Evolutionary conservation across 1,140 invertebrate species (phyloP).

Genomic region (Marisa cornuarietis): DNA sequence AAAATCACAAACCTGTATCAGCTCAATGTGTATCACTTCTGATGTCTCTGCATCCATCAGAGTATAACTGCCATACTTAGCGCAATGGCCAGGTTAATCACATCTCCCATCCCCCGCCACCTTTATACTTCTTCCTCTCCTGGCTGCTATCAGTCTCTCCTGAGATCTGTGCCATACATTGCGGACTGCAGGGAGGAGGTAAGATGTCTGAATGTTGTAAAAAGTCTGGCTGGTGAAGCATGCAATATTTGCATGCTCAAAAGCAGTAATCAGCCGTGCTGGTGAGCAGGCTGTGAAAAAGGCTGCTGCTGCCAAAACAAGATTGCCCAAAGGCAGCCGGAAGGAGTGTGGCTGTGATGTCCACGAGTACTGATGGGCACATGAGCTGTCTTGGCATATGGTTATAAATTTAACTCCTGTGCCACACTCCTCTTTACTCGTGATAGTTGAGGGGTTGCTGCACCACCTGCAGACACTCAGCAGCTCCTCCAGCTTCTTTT

Average conservation of each 20-base stretch:
- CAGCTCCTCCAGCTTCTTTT: too few relatives aligned
- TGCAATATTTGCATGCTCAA: too few relatives aligned
- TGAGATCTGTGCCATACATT: neutral
- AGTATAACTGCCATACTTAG: too few relatives aligned
- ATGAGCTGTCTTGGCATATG: neutral
- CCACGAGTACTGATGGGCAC: neutral
- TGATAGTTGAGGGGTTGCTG: neutral
- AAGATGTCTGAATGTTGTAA: neutral
- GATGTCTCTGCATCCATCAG: too few relatives aligned
- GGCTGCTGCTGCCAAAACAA: slow-evolving; percentile 6
- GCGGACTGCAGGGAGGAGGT: neutral
- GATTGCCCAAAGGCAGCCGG: neutral
- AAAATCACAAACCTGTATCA: too few relatives aligned
- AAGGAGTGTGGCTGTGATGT: neutral
- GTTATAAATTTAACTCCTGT: neutral
- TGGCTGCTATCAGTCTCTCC: too few relatives aligned
- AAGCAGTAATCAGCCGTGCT: neutral
- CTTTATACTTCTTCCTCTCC: too few relatives aligned
- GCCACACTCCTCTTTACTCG: neutral
- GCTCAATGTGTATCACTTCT: too few relatives aligned
- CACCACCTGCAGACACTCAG: neutral
- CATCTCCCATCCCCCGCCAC: too few relatives aligned
- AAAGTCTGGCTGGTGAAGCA: neutral
- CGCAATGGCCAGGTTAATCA: too few relatives aligned
- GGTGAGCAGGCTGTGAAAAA: slow-evolving; percentile 18